Base-by-base conservation (phyloP, 2,888 invertebrate genomes). In the Acrobasis repandana region DNA sequence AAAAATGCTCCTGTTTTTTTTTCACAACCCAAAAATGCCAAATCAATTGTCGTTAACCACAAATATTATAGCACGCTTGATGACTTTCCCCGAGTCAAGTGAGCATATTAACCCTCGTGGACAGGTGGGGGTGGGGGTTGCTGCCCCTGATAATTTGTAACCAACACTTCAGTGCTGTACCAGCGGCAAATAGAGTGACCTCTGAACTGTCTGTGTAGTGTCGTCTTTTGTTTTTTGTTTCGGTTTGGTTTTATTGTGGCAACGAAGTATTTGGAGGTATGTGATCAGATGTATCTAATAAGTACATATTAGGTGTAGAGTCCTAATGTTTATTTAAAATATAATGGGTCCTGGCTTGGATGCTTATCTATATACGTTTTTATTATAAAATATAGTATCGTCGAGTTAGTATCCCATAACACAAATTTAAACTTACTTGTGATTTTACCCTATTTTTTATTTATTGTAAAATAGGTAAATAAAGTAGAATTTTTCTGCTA, bases 41-140 rank as follows among this genome's bases (percentile, higher is more conserved):
- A 60, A 52, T 58, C 48, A 49, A 20, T 58, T 11, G 8, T 20
- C 11, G n/a, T 5, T 18, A 43, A 52, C 54, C 60, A 56, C 58
- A 56, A 52, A 64, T 58, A 64, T 20, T 60, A 68, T 69, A 86
- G 85, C 86, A 90, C 85, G 89, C 85, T 79, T 77, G 85, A 83
- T 87, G 85, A 77, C 79, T 87, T 81, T 79, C 76, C 78, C 72
- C 77, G 84, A 86, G 88, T 91, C 88, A 91, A 89, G 85, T 90
- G 84, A 80, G 74, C 84, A 81, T 85, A 83, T 86, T 87, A 88
- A 83, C 88, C 86, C 85, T 79, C 79, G 73, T 73, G 68, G 70
- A 49, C 82, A 83, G 85, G 88, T 86, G 82, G 87, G 87, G 87
- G 87, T 86, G 86, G 86, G 85, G 80, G 80, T 73, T 68, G 68